Evolutionary conservation across 2,113 vertebrate species (phyloP).

Genomic region (Tachycineta bicolor): DNA sequence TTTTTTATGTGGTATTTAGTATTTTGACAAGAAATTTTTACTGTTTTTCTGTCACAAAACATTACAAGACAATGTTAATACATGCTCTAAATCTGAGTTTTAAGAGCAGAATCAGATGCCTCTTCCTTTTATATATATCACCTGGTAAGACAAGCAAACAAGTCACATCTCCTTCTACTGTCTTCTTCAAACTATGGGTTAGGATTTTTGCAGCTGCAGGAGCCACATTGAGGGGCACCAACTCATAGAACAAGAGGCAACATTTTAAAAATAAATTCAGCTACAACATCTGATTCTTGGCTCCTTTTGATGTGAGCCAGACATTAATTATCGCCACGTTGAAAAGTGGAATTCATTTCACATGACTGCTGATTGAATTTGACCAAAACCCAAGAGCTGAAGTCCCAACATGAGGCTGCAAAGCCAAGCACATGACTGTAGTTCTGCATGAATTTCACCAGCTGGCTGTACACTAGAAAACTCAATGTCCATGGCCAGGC

Average conservation of each 20-base stretch:
- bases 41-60: slow-evolving; percentile 52
- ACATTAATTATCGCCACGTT: not conserved
- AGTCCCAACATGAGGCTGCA: not conserved
- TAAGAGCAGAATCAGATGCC: not conserved
- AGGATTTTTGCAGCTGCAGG: not conserved
- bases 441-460: not conserved
- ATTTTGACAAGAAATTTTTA: slow-evolving; percentile 54
- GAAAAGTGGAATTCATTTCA: not conserved
- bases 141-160: not conserved
- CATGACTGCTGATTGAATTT: not conserved
- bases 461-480: not conserved
- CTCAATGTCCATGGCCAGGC: not conserved
- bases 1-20: slow-evolving; percentile 55
- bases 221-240: fast-evolving
- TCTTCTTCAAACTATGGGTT: not conserved
- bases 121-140: not conserved
- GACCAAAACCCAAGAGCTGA: not conserved
- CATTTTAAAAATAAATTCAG: not conserved
- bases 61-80: not conserved
- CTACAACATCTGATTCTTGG: not conserved
- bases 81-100: not conserved
- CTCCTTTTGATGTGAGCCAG: not conserved
- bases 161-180: not conserved
- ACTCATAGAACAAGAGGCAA: not conserved
- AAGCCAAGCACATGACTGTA: fast-evolving